Evolutionary conservation across 2,797 vertebrate species (phyloP).

Genomic region (Aphelocoma californica): DNA sequence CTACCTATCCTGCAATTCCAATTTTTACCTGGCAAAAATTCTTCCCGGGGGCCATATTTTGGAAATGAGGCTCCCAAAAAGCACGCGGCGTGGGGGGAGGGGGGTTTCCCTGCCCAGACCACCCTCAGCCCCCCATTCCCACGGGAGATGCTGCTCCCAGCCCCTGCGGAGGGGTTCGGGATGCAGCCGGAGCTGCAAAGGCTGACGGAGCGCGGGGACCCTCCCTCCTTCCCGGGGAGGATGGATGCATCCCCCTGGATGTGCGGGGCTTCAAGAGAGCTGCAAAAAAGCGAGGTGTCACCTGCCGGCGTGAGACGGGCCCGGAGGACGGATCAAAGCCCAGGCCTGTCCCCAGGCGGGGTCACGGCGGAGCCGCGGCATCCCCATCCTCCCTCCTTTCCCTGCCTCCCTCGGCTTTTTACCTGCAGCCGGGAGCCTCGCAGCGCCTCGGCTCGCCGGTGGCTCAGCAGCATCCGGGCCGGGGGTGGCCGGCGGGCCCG

Average conservation of each 20-base stretch:
- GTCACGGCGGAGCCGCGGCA: background rate
- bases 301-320: fast-evolving
- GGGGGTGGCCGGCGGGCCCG: background rate
- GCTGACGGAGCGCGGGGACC: background rate
- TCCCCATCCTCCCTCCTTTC: background rate
- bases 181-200: background rate
- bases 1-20: background rate
- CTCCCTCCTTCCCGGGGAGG: background rate
- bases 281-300: fast-evolving
- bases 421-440: background rate
- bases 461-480: background rate
- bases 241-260: fast-evolving
- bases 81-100: fast-evolving
- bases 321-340: background rate
- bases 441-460: background rate
- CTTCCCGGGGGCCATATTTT: fast-evolving
- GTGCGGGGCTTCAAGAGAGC: background rate
- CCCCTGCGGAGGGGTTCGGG: background rate
- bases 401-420: background rate
- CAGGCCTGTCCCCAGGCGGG: background rate
- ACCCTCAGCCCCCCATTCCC: background rate
- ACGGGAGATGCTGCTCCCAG: background rate
- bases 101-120: too few relatives aligned
- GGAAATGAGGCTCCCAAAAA: background rate
- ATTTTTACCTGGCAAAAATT: fast-evolving